These are phyloP conservation scores for Chitala chitala DNA, from an alignment of 2,113 vertebrate species.

Conservation along the genomic window DNA sequence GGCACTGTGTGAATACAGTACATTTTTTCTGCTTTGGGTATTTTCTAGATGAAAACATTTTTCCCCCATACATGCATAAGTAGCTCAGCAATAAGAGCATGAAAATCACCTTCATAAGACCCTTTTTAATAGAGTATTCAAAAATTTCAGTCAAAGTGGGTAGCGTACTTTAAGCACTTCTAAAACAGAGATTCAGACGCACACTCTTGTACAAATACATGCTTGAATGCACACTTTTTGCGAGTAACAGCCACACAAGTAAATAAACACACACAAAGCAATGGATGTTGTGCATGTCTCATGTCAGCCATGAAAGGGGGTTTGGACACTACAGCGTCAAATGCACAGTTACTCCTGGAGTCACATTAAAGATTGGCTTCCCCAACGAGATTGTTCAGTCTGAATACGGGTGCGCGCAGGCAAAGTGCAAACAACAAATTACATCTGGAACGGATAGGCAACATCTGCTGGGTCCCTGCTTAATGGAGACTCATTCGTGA, in stretches of 20 bases:
- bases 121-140: constrained; percentile 8
- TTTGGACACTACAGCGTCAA: neutral
- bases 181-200: neutral
- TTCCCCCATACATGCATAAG: too few relatives aligned
- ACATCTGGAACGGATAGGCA: neutral
- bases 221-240: neutral
- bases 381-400: constrained; percentile 7
- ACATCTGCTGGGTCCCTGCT: neutral
- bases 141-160: neutral
- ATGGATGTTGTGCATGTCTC: neutral
- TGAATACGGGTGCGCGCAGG: neutral
- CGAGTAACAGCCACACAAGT: neutral
- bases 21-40: neutral
- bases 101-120: neutral
- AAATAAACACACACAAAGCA: neutral
- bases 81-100: neutral
- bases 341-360: constrained; percentile 2
- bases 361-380: neutral
- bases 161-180: constrained; percentile 5
- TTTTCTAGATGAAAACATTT: neutral
- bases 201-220: neutral
- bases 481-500: constrained; percentile 15
- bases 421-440: constrained; percentile 10
- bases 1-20: constrained; percentile 5
- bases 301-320: neutral